Conservation (phyloP, 2,888 invertebrate species). For the Caenorhabditis becei region DNA sequence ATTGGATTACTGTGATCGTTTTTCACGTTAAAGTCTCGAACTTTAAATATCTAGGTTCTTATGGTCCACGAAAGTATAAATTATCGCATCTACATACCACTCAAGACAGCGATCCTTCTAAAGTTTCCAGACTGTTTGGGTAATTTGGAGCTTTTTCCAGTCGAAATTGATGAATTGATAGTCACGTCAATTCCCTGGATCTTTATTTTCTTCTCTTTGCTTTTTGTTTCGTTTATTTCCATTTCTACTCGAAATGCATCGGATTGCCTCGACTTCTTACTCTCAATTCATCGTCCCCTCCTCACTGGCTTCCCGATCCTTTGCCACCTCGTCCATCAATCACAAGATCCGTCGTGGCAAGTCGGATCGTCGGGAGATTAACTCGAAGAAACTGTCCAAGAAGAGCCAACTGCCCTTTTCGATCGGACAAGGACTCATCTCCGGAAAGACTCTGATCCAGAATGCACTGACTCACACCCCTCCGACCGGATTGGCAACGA, state of each 20-base stretch:
- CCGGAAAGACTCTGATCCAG: constrained; percentile 25
- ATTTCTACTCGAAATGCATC: constrained; percentile 51
- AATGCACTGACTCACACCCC: constrained; percentile 49
- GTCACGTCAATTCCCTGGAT: too few relatives aligned
- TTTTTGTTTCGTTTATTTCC: too few relatives aligned
- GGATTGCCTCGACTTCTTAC: constrained; percentile 40
- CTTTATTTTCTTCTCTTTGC: too few relatives aligned
- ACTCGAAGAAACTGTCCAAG: constrained; percentile 53
- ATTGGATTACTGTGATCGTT: too few relatives aligned
- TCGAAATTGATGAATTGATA: too few relatives aligned
- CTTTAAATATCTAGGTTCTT: too few relatives aligned
- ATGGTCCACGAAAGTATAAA: too few relatives aligned
- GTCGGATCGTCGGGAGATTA: constrained; percentile 39
- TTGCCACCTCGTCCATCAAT: constrained; percentile 8
- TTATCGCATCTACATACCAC: too few relatives aligned
- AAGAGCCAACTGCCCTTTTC: constrained; percentile 9
- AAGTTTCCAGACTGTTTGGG: too few relatives aligned
- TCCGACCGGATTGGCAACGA: constrained; percentile 35
- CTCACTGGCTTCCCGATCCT: constrained; percentile 14
- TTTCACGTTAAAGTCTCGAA: too few relatives aligned
- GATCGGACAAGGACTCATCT: constrained; percentile 27
- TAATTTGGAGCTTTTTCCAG: too few relatives aligned
- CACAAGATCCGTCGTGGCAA: constrained; percentile 38
- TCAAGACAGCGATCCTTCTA: too few relatives aligned
- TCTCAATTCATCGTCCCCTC: constrained; percentile 29